Base-by-base conservation (phyloP, 1,140 invertebrate species). In the Colletes latitarsis region DNA sequence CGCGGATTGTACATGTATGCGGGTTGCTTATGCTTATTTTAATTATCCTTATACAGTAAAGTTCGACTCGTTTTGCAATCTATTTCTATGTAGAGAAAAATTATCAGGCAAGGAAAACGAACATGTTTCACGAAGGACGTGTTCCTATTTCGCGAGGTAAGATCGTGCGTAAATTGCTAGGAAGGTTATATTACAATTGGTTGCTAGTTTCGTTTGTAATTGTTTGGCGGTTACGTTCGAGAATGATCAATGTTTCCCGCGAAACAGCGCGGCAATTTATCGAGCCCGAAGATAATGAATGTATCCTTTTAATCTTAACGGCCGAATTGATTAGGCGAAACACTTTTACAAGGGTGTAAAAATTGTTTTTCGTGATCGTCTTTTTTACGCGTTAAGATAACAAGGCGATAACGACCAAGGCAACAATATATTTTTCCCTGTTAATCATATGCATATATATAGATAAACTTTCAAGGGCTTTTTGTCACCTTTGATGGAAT, bases 341-440 rank as follows among this genome's bases (percentile, higher is more conserved):
- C 60, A 3, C 6, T 60, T 71, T 77, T 60, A 73, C 49, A 79
- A 57, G 77, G 70, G 41, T 64, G 49, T 73, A 71, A 57, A 73
- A 67, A n/a, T 46, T 49, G 6, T 17, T 8, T 15, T 57, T 55
- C 58, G 77, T 72, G 77, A 30, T 49, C 15, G 14, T 30, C 77
- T 64, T 57, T 64, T 53, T 46, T 39, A 73, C 52, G 41, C 17
- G 10, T 21, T 8, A 0, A 39, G 66, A 72, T 73, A 73, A 79
- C n/a, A 19, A 21, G 14, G 39, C 15, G 77, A 79, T 79, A 73
- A 64, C 60, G 41, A 19, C 60, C 77, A 79, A 79, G 77, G 77
- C 19, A 41, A 66, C 52, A 57, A 63, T 71, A 70, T 46, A 78
- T n/a, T 49, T n/a, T 67, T 14, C 43, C 17, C 41, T 6, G 6